Conservation (phyloP, 2,113 vertebrate species). For the Poeciliopsis occidentalis region DNA sequence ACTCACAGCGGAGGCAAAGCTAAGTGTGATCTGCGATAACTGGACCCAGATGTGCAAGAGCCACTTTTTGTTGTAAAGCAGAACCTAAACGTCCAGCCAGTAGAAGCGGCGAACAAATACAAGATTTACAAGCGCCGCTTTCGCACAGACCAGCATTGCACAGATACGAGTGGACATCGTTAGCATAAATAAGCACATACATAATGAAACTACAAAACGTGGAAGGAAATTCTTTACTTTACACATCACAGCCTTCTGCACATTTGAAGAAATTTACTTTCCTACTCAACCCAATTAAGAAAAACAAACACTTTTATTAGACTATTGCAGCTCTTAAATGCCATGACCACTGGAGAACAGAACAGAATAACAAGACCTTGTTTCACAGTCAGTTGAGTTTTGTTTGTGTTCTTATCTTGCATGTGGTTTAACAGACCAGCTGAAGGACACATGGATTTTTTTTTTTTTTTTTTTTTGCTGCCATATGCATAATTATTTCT, state of each 20-base stretch:
- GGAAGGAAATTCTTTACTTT: neutral
- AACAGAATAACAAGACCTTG: neutral
- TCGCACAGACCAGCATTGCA: neutral
- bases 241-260: neutral
- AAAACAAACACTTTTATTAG: too few species aligned
- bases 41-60: slow-evolving; percentile 63
- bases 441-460: neutral
- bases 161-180: neutral
- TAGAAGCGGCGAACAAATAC: neutral
- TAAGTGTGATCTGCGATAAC: slow-evolving; percentile 60
- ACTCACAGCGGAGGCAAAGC: slow-evolving; percentile 44
- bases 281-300: neutral
- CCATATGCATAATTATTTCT: neutral
- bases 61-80: slow-evolving; percentile 30
- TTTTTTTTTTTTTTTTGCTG: too few species aligned
- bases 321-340: neutral
- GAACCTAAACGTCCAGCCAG: slow-evolving; percentile 8
- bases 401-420: neutral
- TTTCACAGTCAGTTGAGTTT: neutral
- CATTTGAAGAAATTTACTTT: neutral
- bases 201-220: neutral
- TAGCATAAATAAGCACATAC: neutral
- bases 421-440: neutral
- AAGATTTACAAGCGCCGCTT: neutral
- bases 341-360: neutral